Conservation (phyloP, 2,113 vertebrate species). For the Chlamydotis undulata region DNA sequence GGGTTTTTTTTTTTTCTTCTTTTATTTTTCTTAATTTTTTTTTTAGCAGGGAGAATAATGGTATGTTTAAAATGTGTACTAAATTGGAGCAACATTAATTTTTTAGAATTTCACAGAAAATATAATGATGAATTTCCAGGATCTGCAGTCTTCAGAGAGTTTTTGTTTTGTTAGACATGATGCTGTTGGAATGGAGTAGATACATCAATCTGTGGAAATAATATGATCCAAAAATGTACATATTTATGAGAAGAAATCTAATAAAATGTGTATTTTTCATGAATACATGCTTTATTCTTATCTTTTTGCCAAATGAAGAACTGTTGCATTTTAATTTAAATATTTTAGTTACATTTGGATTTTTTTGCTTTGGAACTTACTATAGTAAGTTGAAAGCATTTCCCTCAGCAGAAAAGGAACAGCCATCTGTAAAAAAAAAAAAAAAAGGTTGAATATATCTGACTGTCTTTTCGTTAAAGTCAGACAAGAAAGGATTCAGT, state of each 20-base stretch:
- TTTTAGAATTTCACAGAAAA: neutral
- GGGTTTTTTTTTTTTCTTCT: neutral
- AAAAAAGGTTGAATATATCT: neutral
- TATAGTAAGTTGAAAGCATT: neutral
- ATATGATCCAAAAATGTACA: neutral
- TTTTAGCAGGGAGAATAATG: neutral
- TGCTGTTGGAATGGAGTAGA: neutral
- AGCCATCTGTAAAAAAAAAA: neutral
- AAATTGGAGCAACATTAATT: neutral
- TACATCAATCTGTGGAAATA: neutral
- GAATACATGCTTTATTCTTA: neutral
- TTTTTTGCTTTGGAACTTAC: neutral
- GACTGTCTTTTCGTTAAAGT: conserved; percentile 21
- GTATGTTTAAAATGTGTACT: neutral
- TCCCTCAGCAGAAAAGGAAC: neutral
- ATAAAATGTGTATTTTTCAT: neutral
- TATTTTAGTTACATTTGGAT: neutral
- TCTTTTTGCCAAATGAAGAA: neutral
- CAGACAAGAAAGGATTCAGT: neutral
- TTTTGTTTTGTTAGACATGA: neutral
- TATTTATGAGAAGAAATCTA: neutral
- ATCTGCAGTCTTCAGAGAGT: neutral
- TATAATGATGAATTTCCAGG: neutral
- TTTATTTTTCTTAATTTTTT: fast-evolving
- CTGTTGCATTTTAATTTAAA: neutral